These are phyloP conservation scores for Hydractinia symbiolongicarpus DNA, from an alignment of 30 jellyfish, hydroid and myxozoan genomes.

Conservation along the genomic window DNA sequence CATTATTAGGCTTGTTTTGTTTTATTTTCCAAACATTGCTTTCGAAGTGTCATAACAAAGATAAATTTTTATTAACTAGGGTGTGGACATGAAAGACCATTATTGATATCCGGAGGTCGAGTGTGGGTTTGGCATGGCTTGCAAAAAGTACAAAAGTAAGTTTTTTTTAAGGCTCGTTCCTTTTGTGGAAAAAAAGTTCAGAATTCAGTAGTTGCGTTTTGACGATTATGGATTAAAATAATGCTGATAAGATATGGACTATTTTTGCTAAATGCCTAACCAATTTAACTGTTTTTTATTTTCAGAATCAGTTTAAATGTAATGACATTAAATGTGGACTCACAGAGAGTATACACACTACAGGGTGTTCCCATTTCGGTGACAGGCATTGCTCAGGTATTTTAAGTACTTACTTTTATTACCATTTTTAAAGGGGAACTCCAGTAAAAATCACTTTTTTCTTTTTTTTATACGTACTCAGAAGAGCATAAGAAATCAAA, in stretches of 20 bases:
- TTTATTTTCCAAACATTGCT: too few relatives aligned
- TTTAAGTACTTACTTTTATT: too few relatives aligned
- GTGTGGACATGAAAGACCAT: constrained; percentile 68
- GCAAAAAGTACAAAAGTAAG: constrained; percentile 81
- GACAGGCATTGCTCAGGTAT: constrained; percentile 94
- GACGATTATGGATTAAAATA: neutral
- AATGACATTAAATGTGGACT: constrained; percentile 79
- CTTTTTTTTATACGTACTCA: too few relatives aligned
- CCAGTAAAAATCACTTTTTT: too few relatives aligned
- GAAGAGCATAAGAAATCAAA: too few relatives aligned
- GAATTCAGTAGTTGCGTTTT: neutral
- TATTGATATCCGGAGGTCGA: constrained; percentile 78
- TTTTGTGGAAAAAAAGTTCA: neutral
- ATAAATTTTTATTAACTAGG: constrained; percentile 26
- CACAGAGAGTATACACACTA: constrained; percentile 62
- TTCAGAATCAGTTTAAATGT: constrained; percentile 71
- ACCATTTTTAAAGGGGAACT: too few relatives aligned
- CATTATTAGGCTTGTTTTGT: too few relatives aligned
- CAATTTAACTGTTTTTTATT: neutral
- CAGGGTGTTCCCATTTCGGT: constrained; percentile 96
- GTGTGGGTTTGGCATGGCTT: constrained; percentile 73
- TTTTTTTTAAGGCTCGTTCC: neutral
- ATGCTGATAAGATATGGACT: neutral
- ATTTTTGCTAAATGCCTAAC: neutral
- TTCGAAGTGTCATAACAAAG: too few relatives aligned